Evolutionary conservation across 2,113 vertebrate species (phyloP).

Genomic region (Nesoenas mayeri): DNA sequence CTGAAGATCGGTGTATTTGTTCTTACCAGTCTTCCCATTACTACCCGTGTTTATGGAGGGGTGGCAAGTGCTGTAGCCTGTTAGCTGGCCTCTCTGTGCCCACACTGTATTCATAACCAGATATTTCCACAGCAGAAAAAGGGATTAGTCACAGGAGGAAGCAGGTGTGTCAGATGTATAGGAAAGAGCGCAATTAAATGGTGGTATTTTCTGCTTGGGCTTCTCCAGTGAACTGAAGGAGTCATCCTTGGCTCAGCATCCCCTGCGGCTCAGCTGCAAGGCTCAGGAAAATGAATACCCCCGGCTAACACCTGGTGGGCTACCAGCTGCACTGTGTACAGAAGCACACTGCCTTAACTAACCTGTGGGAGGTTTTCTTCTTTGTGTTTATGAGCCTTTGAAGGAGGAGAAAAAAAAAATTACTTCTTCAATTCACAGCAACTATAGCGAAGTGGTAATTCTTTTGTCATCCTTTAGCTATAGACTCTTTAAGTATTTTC

Average conservation of each 20-base stretch:
- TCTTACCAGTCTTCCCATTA: not conserved
- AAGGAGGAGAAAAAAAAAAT: not conserved
- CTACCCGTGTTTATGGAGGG: not conserved
- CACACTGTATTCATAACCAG: conserved; percentile 3
- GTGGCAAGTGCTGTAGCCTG: not conserved
- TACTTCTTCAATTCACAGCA: not conserved
- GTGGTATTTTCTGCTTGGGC: conserved; percentile 21
- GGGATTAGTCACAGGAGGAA: conserved; percentile 55
- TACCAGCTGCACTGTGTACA: not conserved
- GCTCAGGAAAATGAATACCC: not conserved
- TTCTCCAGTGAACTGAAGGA: not conserved
- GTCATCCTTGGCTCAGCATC: not conserved
- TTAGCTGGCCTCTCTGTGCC: not conserved
- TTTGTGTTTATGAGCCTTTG: not conserved
- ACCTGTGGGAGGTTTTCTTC: not conserved
- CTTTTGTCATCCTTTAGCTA: not conserved
- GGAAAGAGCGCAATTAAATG: conserved; percentile 18
- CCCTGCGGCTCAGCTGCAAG: not conserved
- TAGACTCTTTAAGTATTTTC: not conserved
- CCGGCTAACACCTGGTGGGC: conserved; percentile 4
- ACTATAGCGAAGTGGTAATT: not conserved
- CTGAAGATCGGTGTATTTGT: not conserved
- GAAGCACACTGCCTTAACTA: not conserved
- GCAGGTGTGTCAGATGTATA: conserved; percentile 33
- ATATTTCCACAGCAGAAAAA: conserved; percentile 36